Evolutionary conservation across 2,113 vertebrate genomes (phyloP).

Genomic region (Propithecus coquereli): DNA sequence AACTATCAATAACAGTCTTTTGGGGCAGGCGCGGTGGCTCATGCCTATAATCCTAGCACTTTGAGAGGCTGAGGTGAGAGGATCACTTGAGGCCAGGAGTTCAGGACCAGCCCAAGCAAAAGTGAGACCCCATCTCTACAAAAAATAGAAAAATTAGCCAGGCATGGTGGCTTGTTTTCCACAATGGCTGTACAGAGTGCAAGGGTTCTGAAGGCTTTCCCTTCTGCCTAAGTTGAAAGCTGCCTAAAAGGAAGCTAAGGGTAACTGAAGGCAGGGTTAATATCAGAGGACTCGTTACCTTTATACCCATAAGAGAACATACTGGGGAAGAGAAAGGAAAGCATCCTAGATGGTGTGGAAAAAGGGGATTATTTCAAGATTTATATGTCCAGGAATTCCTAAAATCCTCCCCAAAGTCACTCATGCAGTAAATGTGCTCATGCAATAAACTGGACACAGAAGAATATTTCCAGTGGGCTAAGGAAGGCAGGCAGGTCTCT

Average conservation of each 20-base stretch:
- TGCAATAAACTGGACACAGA: neutral
- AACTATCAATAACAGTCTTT: neutral
- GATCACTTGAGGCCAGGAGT: too few relatives aligned
- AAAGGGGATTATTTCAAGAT: neutral
- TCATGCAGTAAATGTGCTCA: neutral
- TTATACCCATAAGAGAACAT: neutral
- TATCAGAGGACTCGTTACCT: neutral
- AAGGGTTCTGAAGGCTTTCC: constrained; percentile 6
- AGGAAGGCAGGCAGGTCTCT: neutral
- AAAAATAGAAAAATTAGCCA: too few relatives aligned
- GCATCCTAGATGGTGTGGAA: neutral
- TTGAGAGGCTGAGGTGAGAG: too few relatives aligned
- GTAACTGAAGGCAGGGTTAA: neutral
- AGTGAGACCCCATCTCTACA: too few relatives aligned
- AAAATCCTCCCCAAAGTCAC: neutral
- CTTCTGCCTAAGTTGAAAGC: neutral
- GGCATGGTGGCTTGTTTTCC: neutral
- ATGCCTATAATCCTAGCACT: too few relatives aligned
- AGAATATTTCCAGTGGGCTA: neutral
- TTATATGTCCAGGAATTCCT: neutral
- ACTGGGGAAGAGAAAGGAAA: neutral
- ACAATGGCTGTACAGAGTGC: neutral
- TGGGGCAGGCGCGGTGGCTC: too few relatives aligned
- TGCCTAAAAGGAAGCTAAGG: neutral
- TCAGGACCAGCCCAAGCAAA: too few relatives aligned